These are phyloP conservation scores for Drosophila neonasuta DNA, from an alignment of 2,888 invertebrate species.

Conservation along the genomic window DNA sequence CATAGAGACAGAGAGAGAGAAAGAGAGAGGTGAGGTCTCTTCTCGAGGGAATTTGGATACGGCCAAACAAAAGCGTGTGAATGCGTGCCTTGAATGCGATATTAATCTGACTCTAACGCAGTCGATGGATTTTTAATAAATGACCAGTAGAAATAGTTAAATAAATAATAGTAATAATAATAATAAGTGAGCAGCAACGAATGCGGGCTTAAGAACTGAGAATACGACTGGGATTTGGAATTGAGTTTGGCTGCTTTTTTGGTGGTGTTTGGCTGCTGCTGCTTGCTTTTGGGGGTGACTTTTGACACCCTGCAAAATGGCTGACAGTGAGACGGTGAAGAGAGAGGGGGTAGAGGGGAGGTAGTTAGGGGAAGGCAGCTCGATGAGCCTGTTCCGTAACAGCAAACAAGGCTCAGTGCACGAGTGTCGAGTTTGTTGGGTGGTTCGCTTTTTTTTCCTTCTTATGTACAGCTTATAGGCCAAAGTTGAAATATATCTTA, in stretches of 20 bases:
- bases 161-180: conserved; percentile 50
- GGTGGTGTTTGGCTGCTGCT: conserved; percentile 3
- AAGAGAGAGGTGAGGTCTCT: conserved; percentile 7
- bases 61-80: conserved; percentile 68
- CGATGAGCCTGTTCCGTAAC: conserved; percentile 59
- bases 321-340: conserved; percentile 13
- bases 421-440: conserved; percentile 4
- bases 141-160: conserved; percentile 40
- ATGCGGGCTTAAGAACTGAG: conserved; percentile 31
- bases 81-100: conserved; percentile 70
- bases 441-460: not conserved
- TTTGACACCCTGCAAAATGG: conserved; percentile 61
- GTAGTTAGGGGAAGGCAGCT: conserved; percentile 8
- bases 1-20: not conserved
- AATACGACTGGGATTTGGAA: not conserved
- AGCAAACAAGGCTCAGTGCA: conserved; percentile 33
- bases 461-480: conserved; percentile 65
- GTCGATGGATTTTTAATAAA: conserved; percentile 71
- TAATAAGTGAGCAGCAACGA: conserved; percentile 38
- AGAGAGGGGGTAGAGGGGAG: not conserved
- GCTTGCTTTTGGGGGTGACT: conserved; percentile 40
- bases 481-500: conserved; percentile 66
- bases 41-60: conserved; percentile 74
- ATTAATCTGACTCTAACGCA: conserved; percentile 56
- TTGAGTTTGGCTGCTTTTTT: not conserved